Conservation (phyloP, 2,797 vertebrate species). For the Sebastes glaucus region DNA sequence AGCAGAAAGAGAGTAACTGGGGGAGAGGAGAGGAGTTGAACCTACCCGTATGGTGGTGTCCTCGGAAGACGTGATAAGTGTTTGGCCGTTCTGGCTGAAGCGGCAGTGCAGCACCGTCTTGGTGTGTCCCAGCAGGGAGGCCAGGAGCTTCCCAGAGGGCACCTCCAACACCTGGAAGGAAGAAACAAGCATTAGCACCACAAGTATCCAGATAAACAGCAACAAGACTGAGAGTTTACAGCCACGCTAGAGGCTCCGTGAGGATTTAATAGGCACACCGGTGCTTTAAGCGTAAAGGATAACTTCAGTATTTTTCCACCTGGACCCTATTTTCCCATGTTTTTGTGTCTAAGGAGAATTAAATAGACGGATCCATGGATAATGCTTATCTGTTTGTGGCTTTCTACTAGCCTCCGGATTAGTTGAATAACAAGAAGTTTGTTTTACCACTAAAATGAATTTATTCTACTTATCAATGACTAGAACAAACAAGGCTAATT, state of each 20-base stretch:
- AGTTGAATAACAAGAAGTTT: not conserved
- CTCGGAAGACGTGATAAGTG: conserved; percentile 90
- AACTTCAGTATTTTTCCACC: too few species aligned
- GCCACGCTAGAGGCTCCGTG: not conserved
- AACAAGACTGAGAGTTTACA: not conserved
- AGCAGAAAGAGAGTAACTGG: not conserved
- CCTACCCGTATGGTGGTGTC: conserved; percentile 85
- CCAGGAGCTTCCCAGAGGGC: conserved; percentile 83
- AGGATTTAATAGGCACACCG: not conserved
- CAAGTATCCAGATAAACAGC: not conserved
- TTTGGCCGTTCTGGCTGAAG: conserved; percentile 85
- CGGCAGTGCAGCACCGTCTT: conserved; percentile 87
- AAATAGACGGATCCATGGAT: not conserved
- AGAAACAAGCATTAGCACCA: not conserved
- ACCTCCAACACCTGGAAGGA: conserved; percentile 87
- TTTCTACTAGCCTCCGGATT: not conserved
- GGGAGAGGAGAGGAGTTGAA: not conserved
- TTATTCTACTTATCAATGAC: not conserved
- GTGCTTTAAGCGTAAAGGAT: too few species aligned
- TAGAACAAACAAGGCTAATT: conserved; percentile 1
- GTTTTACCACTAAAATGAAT: not conserved
- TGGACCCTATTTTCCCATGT: too few species aligned
- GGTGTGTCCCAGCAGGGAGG: conserved; percentile 80
- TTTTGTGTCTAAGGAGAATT: not conserved
- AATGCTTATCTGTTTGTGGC: not conserved